Base-by-base conservation (phyloP, 1,140 invertebrate genomes). In the Triops cancriformis region DNA sequence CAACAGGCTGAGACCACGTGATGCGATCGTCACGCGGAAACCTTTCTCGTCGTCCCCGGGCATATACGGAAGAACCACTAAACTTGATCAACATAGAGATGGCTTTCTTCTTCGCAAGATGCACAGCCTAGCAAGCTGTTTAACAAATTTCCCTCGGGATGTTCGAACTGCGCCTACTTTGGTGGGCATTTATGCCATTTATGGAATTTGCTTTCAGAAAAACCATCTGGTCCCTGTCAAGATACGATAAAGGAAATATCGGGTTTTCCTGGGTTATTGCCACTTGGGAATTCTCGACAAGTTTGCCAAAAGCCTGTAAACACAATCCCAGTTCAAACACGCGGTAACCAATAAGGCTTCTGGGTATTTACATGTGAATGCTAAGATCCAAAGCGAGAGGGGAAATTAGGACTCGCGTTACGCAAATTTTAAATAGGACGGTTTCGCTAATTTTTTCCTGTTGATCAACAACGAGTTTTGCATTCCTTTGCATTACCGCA, bases 41-140 rank as follows among this genome's bases (percentile, higher is more conserved):
- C 18, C 51, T 64, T 64, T 23, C 23, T 23, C 23, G 3, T 18
- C 51, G 18, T 64, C 23, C n/a, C 14, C 23, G 23, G 51, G 51
- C 51, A 64, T 14, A 64, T 64, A 23, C 51, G 51, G 51, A 64
- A 64, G 51, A 64, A 64, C 51, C 51, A n/a, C n/a, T n/a, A n/a
- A n/a, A n/a, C n/a, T n/a, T n/a, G n/a, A n/a, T n/a, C n/a, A n/a
- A n/a, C n/a, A n/a, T n/a, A n/a, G n/a, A n/a, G 51, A 9, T 64
- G 9, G 51, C 23, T 64, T 64, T 7, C 43, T 64, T 64, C 51
- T 23, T 37, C 2, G 31, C 31, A 37, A 64, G 51, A 64, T 2
- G 51, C 1, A 64, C 1, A 64, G 18, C 14, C 51, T 9, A 18
- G 51, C 51, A 64, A 64, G 51, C 23, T 23, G 6, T 64, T 64